These are phyloP conservation scores for Rhinopomastus cyanomelas DNA, from an alignment of 2,113 vertebrate genomes.

Conservation along the genomic window DNA sequence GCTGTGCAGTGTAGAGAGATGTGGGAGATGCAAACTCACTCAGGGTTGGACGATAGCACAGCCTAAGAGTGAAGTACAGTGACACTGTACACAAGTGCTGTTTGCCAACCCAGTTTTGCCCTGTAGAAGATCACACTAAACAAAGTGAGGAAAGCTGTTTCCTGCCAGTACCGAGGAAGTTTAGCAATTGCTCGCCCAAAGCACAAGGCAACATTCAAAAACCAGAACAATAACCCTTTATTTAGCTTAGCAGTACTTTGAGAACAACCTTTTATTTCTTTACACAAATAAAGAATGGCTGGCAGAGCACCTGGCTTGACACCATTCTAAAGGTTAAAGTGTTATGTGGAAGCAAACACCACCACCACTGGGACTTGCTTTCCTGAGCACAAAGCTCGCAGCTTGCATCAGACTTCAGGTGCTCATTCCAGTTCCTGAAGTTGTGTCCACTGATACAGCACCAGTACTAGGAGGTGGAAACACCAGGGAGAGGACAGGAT, in stretches of 20 bases:
- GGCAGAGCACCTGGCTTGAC: background rate
- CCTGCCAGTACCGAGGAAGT: constrained; percentile 36
- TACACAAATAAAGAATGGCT: background rate
- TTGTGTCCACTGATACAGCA: background rate
- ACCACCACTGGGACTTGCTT: background rate
- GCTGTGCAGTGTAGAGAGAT: background rate
- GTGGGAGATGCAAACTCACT: background rate
- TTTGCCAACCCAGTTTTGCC: background rate
- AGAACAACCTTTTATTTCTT: constrained; percentile 20
- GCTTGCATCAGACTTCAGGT: background rate
- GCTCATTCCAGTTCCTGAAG: background rate
- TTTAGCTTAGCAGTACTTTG: background rate
- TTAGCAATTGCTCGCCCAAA: background rate
- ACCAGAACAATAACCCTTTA: background rate
- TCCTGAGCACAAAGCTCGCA: background rate
- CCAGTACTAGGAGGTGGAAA: background rate
- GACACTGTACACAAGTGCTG: background rate
- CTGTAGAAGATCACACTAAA: background rate
- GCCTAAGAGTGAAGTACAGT: background rate
- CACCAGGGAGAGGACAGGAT: background rate
- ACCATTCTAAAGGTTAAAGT: background rate
- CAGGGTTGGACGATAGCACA: background rate
- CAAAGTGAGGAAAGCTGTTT: constrained; percentile 57
- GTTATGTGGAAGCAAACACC: background rate
- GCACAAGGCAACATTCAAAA: background rate